Conservation (phyloP, 2,797 vertebrate genomes). For the Molossus molossus region DNA sequence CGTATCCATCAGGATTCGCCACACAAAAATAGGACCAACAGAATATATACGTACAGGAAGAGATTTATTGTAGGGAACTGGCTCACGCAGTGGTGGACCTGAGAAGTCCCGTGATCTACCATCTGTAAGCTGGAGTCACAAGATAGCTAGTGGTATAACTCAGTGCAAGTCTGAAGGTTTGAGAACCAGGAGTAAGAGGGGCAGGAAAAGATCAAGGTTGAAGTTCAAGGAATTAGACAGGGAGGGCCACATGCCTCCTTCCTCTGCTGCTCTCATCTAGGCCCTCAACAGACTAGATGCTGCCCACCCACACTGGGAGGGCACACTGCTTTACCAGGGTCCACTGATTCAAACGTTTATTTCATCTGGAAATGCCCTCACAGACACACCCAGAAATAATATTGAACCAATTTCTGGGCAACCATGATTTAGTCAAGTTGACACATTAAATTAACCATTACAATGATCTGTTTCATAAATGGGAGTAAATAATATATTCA, state of each 20-base stretch:
- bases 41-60: background rate
- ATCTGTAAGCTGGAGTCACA: background rate
- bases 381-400: background rate
- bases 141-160: background rate
- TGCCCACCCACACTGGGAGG: too few species aligned
- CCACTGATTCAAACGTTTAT: background rate
- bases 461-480: background rate
- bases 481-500: background rate
- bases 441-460: background rate
- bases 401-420: background rate
- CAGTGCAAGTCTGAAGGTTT: background rate
- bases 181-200: background rate
- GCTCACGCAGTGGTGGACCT: background rate
- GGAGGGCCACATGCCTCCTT: background rate
- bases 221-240: background rate
- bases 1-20: background rate
- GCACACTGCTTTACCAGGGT: background rate
- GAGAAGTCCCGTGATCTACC: background rate
- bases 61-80: background rate
- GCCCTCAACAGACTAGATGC: accelerated
- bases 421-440: background rate
- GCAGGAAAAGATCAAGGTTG: background rate
- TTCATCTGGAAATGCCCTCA: background rate
- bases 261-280: background rate
- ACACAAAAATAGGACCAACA: too few species aligned